Evolutionary conservation across 1,140 invertebrate species (phyloP), one percentile per base, ranked within the genome.

Genomic region (Latrodectus geometricus): DNA sequence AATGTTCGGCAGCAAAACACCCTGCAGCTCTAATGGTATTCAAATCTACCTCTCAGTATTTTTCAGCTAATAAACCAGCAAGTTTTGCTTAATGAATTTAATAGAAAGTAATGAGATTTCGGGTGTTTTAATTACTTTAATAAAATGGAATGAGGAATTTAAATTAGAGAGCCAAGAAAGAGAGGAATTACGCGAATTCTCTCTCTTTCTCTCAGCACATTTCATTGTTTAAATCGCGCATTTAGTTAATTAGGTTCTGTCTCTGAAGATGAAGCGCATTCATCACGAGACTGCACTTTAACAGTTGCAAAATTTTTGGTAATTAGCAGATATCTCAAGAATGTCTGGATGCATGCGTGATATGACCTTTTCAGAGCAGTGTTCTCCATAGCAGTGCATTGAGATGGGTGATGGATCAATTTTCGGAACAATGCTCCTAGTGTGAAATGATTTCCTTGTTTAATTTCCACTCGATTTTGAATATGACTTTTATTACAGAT

Each of bases 201-300:
- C 54, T n/a, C n/a, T 17, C 54, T 61, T 17, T 61, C 54, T 61
- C 54, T 61, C 2, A 8, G 17, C 54, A 17, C 54, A 17, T 61
- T 61, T 61, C 54, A 61, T 61, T 61, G 54, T 61, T 61, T 61
- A 14, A 61, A 61, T 61, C 54, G 54, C 54, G 54, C 54, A 61
- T 61, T 61, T 61, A 61, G 54, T 61, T 61, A 61, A 61, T 61
- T 61, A 61, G 54, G 54, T 61, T 61, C 54, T 61, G 54, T 61
- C 54, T 2, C 17, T 17, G 11, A 61, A 61, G 54, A 61, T 61
- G 54, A 61, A 61, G 17, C 54, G 54, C 54, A 61, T 61, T 61
- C 54, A 61, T 61, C 54, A 61, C 54, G 8, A 61, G 54, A 14
- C 11, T 61, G 54, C 54, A 61, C 17, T 61, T 61, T 61, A 61